Evolutionary conservation across 2,113 vertebrate genomes (phyloP), one percentile per base, ranked within the genome.

Genomic region (Prinia subflava): DNA sequence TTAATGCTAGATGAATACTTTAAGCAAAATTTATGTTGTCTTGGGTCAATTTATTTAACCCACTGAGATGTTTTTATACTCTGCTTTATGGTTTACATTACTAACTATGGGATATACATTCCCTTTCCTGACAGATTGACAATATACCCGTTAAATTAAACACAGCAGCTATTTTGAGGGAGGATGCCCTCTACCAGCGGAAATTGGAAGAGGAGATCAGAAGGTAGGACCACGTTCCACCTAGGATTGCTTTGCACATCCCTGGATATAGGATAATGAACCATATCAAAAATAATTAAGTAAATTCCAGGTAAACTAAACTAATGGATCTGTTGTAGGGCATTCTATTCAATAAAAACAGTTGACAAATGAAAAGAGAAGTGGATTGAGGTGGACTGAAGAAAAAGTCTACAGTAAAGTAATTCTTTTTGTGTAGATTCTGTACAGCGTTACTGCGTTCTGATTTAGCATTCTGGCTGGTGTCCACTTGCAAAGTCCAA

Each of bases 131-230:
- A 84, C 97, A 99, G 99, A 95, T 75, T 24, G 96, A 97, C 88
- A 98, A 80, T 22, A 55, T 95, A 88, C 98, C 98, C 1, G 97
- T 99, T 88, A 99, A 98, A 97, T 97, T 99, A 91, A 99, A 99
- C 93, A 97, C 98, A 5, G 98, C 99, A 3, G 97, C 98, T 81
- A 98, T 99, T 94, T 95, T 99, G 87, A 98, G 99, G 62, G 98
- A 99, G 92, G 97, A 97, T 59, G 98, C 98, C 46, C 96, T 99
- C 28, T 98, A 98, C 93, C 98, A 98, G 78, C 97, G 97, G 41
- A 97, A 98, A 95, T 94, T 97, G 95, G 98, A 99, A 94, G 95
- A 98, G 57, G 99, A 99, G 75, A 94, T 99, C 50, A 97, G 97
- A 86, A 99, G 98, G 99, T 99, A 97, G 3, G 33, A 28, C 24